Evolutionary conservation across 2,888 invertebrate species (phyloP).

Genomic region (Capitulum mitella): DNA sequence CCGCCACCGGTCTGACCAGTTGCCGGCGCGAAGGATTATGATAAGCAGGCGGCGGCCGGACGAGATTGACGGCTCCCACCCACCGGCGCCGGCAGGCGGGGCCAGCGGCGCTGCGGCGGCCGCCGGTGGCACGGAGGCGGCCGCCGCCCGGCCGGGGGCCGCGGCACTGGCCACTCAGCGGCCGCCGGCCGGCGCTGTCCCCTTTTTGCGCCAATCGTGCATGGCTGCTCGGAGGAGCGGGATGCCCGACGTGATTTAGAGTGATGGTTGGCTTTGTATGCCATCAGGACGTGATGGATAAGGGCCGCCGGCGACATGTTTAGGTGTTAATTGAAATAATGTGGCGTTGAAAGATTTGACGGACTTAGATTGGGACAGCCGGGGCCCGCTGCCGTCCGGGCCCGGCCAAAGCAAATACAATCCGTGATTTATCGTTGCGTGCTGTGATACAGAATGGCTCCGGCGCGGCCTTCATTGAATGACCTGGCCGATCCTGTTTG

Average conservation of each 20-base stretch:
- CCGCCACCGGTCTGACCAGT: not conserved
- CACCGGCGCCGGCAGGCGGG: not conserved
- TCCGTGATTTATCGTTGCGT: not conserved
- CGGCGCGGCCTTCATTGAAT: not conserved
- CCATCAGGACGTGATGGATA: not conserved
- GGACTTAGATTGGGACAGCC: not conserved
- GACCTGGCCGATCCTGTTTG: not conserved
- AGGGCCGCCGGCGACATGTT: not conserved
- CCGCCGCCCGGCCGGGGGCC: not conserved
- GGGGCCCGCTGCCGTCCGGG: not conserved
- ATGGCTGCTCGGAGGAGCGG: not conserved
- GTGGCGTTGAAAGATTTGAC: slow-evolving; percentile 5
- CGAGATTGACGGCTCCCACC: slow-evolving; percentile 8
- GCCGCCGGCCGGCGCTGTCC: not conserved
- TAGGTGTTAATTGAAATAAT: slow-evolving; percentile 21
- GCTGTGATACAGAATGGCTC: not conserved
- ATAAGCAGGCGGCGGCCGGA: not conserved
- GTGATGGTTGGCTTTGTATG: not conserved
- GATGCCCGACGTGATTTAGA: not conserved
- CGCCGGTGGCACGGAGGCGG: not conserved
- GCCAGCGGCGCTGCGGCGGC: not conserved
- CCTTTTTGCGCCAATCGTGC: not conserved
- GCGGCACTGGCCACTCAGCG: not conserved
- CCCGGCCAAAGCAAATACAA: not conserved
- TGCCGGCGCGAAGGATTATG: slow-evolving; percentile 5